Base-by-base conservation (phyloP, 1,140 invertebrate species). In the Pemphigus obesinymphae region DNA sequence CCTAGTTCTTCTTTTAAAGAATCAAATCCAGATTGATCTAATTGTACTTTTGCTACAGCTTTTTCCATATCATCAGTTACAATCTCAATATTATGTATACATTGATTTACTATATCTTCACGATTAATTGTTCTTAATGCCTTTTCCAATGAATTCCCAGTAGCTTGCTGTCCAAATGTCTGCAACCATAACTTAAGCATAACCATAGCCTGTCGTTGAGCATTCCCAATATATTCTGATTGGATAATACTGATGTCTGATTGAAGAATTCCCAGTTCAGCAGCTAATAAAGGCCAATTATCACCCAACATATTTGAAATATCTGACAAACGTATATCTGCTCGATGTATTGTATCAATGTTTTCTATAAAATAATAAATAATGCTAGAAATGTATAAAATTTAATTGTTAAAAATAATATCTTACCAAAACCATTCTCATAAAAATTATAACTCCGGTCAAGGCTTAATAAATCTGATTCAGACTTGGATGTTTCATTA, bases 91-190 rank as follows among this genome's bases (percentile, higher is more conserved):
- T 95, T 95, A 84, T 94, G 95, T 85, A 96, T 94, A 87, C 96
- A 97, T 83, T 94, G 93, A 81, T 92, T 92, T 83, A 98, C 94
- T 61, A 98, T 97, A 86, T 99, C 96, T 84, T 97, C 95, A 78
- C 96, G 90, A 70, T 93, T 93, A 81, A 98, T 97, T 84, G 92
- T 92, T 85, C 93, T 92, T 17, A 99, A 88, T 2, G 94, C 96
- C 84, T 94, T 92, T 87, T 98, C 96, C 82, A 99, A 88, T 10
- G 92, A 92, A 86, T 96, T 95, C 88, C 88, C 89, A 83, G 89
- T 89, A 13, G 89, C 90, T 84, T 88, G 87, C 45, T 89, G 87
- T 26, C 88, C 88, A 68, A 88, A 76, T 17, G 82, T 85, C 23
- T 84, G 83, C 63, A 84, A 84, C 95, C 96, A 98, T 40, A 97